Percentiles rank a stretch among this genome's conserved stretches.
phyloP scores from a whole-genome alignment of 2,888 invertebrate genomes.

The Caenorhabditis drosophilae region DNA sequence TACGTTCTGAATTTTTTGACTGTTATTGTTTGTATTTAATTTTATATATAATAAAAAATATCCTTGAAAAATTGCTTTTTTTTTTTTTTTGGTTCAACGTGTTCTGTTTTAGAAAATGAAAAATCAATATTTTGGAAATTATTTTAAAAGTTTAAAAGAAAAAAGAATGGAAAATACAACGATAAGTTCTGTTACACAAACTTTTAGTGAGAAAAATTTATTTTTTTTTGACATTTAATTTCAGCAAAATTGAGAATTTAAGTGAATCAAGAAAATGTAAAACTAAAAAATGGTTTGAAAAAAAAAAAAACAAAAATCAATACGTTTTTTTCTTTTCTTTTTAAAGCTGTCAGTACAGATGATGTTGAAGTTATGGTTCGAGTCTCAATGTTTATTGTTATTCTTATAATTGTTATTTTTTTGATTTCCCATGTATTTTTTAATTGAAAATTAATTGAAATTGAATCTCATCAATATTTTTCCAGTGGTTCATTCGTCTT shows the following conservation, averaged over 20 bases:
- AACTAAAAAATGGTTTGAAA: too few species aligned
- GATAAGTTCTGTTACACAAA: too few species aligned
- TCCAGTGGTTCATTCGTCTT: slow-evolving; percentile 26
- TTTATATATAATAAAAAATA: background rate
- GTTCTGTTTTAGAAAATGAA: too few species aligned
- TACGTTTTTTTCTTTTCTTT: too few species aligned
- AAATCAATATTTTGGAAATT: too few species aligned
- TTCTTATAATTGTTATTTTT: slow-evolving; percentile 21
- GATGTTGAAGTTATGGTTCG: slow-evolving; percentile 16
- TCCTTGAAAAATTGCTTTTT: slow-evolving; percentile 1
- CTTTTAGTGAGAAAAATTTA: background rate
- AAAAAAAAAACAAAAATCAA: too few species aligned
- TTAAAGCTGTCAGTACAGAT: slow-evolving; percentile 5
- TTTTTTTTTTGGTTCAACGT: too few species aligned
- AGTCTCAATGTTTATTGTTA: slow-evolving; percentile 16
- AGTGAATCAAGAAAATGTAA: too few species aligned
- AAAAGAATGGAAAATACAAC: background rate
- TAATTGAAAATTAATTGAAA: background rate
- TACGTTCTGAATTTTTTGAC: too few species aligned
- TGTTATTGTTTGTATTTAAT: background rate
- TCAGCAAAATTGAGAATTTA: too few species aligned
- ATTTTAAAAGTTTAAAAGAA: background rate
- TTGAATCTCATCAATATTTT: background rate
- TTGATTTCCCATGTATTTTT: slow-evolving; percentile 21
- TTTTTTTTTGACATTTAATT: background rate